Base-by-base conservation (phyloP, 2,888 invertebrate species). In the Pseudococcus jackbeardsleyi region DNA sequence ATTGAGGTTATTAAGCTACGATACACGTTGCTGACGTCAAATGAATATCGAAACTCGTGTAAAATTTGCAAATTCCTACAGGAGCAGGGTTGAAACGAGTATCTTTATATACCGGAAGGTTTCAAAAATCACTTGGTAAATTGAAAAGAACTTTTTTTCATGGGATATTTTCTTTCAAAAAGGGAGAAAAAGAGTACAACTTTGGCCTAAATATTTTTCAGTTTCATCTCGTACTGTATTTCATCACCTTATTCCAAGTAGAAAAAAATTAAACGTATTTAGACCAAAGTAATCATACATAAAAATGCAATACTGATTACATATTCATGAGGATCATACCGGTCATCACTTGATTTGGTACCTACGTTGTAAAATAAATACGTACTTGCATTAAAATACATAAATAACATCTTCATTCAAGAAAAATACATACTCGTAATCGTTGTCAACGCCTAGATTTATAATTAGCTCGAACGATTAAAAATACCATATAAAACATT, bases 361-460 rank as follows among this genome's bases (percentile, higher is more conserved):
- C 42, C 42, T 15, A 50, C 48, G 48, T 50, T 50, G 12, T 15
- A 12, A 12, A 50, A 50, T 50, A 50, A 50, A 50, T 15, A 50
- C 48, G 48, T 50, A 50, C 48, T 8, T 50, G 11, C 48, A 12
- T 50, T 50, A 50, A 50, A 15, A 15, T 54, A 54, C 19, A 64
- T 46, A 46, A 46, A 82, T 82, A 46, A 82, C n/a, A 46, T 46
- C 39, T 77, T 39, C n/a, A 77, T 19, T 72, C 42, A 42, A 39
- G 19, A 46, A 82, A 82, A 82, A 82, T 82, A 82, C 46, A 46
- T 46, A 19, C 17, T 19, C 0, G 15, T 59, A 39, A 85, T 85
- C 54, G 64, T 15, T 64, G 42, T 85, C 50, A 33, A 59, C 59
- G 64, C 85, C 85, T 85, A 64, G 64, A 50, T 85, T 85, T 85